Conservation (phyloP, 2,888 invertebrate species). For the Acanthococcus lagerstroemiae region DNA sequence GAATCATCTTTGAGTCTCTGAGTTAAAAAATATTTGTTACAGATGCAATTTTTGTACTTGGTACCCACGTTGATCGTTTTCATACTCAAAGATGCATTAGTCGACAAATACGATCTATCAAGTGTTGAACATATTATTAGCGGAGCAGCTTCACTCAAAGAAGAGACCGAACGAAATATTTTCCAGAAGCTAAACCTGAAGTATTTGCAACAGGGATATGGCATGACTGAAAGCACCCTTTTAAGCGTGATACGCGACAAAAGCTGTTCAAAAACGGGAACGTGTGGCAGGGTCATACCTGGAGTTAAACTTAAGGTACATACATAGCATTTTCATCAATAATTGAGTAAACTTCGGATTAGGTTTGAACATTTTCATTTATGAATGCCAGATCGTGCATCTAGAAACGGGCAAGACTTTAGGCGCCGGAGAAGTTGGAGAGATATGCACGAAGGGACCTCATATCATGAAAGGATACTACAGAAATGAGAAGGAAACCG, state of each 20-base stretch:
- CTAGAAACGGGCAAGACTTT: slow-evolving; percentile 46
- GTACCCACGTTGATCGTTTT: slow-evolving; percentile 69
- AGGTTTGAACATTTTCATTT: too few species aligned
- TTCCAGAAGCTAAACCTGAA: neutral
- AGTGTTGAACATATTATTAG: slow-evolving; percentile 41
- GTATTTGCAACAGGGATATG: slow-evolving; percentile 33
- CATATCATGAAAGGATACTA: too few species aligned
- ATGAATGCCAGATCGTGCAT: slow-evolving; percentile 36
- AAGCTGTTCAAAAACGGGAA: neutral
- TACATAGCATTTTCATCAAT: too few species aligned
- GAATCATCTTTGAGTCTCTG: too few species aligned
- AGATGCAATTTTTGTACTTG: slow-evolving; percentile 49
- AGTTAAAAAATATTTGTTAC: too few species aligned
- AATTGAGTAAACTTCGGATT: too few species aligned
- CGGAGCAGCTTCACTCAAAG: slow-evolving; percentile 45
- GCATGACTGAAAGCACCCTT: slow-evolving; percentile 34
- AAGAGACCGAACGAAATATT: slow-evolving; percentile 16
- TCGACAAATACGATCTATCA: slow-evolving; percentile 44
- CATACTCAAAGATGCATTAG: slow-evolving; percentile 49
- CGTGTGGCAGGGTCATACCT: neutral
- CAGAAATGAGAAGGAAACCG: slow-evolving; percentile 63
- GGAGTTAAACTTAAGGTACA: too few species aligned
- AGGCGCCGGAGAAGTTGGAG: slow-evolving; percentile 61
- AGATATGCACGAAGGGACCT: slow-evolving; percentile 77
- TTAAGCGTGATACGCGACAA: neutral